Base-by-base conservation (phyloP, 1,140 invertebrate genomes). In the Panagrolaimus sp. region DNA sequence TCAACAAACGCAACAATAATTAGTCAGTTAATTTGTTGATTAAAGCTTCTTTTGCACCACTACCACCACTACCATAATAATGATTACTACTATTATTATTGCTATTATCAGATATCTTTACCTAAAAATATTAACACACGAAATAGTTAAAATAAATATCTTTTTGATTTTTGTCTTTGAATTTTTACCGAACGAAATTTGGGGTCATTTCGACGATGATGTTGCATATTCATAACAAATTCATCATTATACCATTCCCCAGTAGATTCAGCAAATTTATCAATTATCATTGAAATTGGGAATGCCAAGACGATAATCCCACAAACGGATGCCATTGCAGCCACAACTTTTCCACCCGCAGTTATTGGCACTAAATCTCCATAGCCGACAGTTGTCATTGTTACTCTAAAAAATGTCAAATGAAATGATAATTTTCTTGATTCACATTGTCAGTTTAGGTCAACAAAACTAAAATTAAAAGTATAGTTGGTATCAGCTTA, bases 381-480 rank as follows among this genome's bases (percentile, higher is more conserved):
- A 88, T 96, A 96, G 83, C 93, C 93, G 75, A 96, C 92, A 75
- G 92, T 95, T 79, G 93, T 91, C 94, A 97, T 97, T 86, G 94
- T 97, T 85, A 97, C 93, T 65, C 85, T 83, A 70, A 70, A 64
- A 74, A 51, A 13, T 4, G 47, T n/a, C n/a, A n/a, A n/a, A n/a
- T n/a, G n/a, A n/a, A n/a, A n/a, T n/a, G n/a, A n/a, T n/a, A n/a
- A n/a, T n/a, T n/a, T n/a, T n/a, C n/a, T n/a, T n/a, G n/a, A n/a
- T n/a, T n/a, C n/a, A n/a, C n/a, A n/a, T n/a, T n/a, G n/a, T n/a
- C n/a, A n/a, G n/a, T n/a, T n/a, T n/a, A n/a, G n/a, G n/a, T n/a
- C n/a, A n/a, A n/a, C n/a, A n/a, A n/a, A n/a, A n/a, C n/a, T n/a
- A n/a, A n/a, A n/a, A n/a, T n/a, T n/a, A n/a, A n/a, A n/a, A n/a